phyloP scores from a whole-genome alignment of 1,140 invertebrate genomes.

The Alviniconcha marisindica region DNA sequence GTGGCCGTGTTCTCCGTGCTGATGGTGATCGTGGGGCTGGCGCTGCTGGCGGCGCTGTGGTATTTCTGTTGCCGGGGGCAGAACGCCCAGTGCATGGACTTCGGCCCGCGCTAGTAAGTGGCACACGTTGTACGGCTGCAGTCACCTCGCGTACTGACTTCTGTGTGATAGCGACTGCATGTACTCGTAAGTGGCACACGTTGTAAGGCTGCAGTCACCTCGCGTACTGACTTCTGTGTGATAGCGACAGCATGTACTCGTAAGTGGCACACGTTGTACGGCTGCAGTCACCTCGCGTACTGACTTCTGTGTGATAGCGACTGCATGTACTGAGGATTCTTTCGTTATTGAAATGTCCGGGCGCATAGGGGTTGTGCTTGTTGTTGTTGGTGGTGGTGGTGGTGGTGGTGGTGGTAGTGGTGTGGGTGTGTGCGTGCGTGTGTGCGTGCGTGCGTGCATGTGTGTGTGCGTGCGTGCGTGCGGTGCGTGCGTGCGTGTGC shows the following conservation, averaged over 20 bases:
- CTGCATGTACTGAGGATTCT: neutral
- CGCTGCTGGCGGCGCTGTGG: constrained; percentile 1
- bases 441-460: neutral
- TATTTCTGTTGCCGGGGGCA: neutral
- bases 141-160: neutral
- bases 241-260: too few relatives aligned
- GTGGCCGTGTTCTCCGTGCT: constrained; percentile 41
- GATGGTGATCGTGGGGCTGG: constrained; percentile 38
- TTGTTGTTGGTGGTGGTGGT: too few relatives aligned
- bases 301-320: neutral
- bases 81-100: neutral
- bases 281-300: too few relatives aligned
- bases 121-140: neutral
- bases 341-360: neutral
- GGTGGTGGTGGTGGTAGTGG: neutral
- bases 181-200: neutral
- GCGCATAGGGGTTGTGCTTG: neutral
- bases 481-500: too few relatives aligned
- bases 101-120: neutral
- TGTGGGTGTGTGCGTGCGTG: neutral
- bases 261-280: too few relatives aligned
- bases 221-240: neutral
- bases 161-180: too few relatives aligned
- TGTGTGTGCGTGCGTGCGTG: neutral
- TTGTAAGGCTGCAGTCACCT: neutral